phyloP scores from a whole-genome alignment of 2,888 invertebrate species.

The Beris chalybata region DNA sequence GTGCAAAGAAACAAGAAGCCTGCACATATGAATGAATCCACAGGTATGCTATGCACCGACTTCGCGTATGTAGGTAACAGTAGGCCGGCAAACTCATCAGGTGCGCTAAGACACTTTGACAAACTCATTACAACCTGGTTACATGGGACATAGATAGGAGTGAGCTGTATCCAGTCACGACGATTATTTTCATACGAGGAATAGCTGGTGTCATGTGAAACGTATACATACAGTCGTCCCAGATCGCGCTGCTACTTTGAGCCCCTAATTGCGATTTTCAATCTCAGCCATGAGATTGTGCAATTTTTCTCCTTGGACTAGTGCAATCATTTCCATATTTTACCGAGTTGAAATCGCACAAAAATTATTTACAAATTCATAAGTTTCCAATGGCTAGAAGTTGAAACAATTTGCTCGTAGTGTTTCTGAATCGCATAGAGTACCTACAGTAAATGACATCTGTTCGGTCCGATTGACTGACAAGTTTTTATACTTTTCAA shows the following conservation, averaged over 20 bases:
- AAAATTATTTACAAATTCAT: conserved; percentile 27
- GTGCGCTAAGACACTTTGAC: conserved; percentile 12
- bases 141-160: background rate
- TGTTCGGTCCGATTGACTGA: conserved; percentile 22
- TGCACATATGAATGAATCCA: too few species aligned
- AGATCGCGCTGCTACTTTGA: background rate
- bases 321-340: conserved; percentile 28
- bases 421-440: background rate
- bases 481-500: conserved; percentile 14
- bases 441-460: background rate
- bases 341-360: conserved; percentile 16
- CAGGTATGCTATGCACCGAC: too few species aligned
- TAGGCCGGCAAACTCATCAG: too few species aligned
- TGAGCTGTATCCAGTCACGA: conserved; percentile 6
- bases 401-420: conserved; percentile 5
- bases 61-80: too few species aligned
- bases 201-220: conserved; percentile 9
- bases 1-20: conserved; percentile 1
- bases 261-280: conserved; percentile 19
- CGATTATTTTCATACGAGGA: background rate
- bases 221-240: background rate
- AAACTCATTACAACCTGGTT: conserved; percentile 14
- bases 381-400: conserved; percentile 20
- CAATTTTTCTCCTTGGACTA: conserved; percentile 22
- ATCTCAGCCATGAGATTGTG: conserved; percentile 20